Conservation (phyloP, 1,140 invertebrate species). For the Drosophila mauritiana region DNA sequence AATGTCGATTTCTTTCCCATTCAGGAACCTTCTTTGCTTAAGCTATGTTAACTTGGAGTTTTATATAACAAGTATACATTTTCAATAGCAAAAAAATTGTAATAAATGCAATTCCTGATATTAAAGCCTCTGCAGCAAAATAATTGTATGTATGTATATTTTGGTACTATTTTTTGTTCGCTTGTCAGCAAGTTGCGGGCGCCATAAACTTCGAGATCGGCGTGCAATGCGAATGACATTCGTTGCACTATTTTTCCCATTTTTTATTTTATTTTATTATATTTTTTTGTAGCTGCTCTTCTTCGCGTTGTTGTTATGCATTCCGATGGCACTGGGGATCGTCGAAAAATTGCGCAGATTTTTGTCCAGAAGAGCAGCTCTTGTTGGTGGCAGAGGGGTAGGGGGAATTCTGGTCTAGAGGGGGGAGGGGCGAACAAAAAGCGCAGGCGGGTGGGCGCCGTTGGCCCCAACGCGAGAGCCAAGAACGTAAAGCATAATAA, state of each 20-base stretch:
- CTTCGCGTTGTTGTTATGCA: conserved; percentile 65
- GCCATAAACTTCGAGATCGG: conserved; percentile 56
- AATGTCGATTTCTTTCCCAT: no score
- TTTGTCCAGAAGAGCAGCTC: conserved; percentile 34
- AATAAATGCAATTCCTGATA: no score
- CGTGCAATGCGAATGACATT: conserved; percentile 72
- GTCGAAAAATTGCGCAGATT: conserved; percentile 67
- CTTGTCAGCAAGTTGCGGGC: conserved; percentile 35
- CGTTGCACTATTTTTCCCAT: conserved; percentile 59
- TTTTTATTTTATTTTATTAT: no score
- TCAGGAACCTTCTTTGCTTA: no score
- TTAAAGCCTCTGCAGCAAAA: not conserved
- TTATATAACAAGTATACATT: no score
- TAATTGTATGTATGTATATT: conserved; percentile 21
- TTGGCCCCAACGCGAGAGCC: conserved; percentile 63
- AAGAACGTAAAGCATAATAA: conserved; percentile 80
- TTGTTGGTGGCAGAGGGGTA: not conserved
- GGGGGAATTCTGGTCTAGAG: not conserved
- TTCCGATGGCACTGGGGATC: conserved; percentile 72
- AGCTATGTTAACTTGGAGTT: no score
- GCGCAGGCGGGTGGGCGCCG: conserved; percentile 78
- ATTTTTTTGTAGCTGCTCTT: conserved; percentile 25
- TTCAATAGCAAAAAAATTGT: no score
- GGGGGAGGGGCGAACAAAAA: conserved; percentile 44
- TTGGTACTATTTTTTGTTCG: not conserved